Conservation (phyloP, 2,797 vertebrate genomes). For the Anableps anableps region DNA sequence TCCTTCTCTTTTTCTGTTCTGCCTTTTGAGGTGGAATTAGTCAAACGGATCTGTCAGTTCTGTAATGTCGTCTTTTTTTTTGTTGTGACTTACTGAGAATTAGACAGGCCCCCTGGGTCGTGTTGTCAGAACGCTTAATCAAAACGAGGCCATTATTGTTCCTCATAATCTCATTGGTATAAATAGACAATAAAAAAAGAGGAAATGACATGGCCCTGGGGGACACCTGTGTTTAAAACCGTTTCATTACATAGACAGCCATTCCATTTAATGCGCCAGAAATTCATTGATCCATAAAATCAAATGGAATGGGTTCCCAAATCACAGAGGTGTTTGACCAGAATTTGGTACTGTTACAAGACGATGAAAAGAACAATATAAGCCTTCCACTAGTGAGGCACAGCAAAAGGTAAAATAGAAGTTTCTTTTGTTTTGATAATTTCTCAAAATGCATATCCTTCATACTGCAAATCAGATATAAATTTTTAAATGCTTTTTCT, state of each 20-base stretch:
- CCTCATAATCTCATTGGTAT: slow-evolving; percentile 75
- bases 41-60: slow-evolving; percentile 53
- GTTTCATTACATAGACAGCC: slow-evolving; percentile 76
- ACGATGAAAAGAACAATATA: slow-evolving; percentile 62
- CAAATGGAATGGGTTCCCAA: slow-evolving; percentile 73
- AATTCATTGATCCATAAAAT: slow-evolving; percentile 79
- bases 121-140: slow-evolving; percentile 67
- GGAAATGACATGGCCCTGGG: slow-evolving; percentile 69
- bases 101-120: slow-evolving; percentile 58
- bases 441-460: slow-evolving; percentile 6
- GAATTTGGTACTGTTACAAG: slow-evolving; percentile 53
- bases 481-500: slow-evolving; percentile 9
- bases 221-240: slow-evolving; percentile 76
- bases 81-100: slow-evolving; percentile 47
- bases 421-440: slow-evolving; percentile 37
- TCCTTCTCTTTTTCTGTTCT: slow-evolving; percentile 1
- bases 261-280: slow-evolving; percentile 73
- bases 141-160: slow-evolving; percentile 72
- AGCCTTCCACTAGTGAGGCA: slow-evolving; percentile 22
- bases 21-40: slow-evolving; percentile 44
- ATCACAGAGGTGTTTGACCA: slow-evolving; percentile 68
- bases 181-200: slow-evolving; percentile 75
- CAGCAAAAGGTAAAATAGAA: slow-evolving; percentile 23
- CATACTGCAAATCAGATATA: not conserved
- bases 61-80: slow-evolving; percentile 47